Evolutionary conservation across 2,888 invertebrate genomes (phyloP).

Genomic region (Apotomis turbidana): DNA sequence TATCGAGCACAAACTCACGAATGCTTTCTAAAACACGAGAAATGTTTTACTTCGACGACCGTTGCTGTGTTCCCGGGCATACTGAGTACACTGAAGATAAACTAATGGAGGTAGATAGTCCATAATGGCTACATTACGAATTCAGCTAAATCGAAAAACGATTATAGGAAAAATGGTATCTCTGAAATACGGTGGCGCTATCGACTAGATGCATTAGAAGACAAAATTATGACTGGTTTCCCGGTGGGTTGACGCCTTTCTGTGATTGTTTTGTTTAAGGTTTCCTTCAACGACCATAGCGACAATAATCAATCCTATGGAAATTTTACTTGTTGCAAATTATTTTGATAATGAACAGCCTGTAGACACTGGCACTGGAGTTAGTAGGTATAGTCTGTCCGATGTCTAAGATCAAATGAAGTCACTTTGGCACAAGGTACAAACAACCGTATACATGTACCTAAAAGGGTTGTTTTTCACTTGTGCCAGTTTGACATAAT

Average conservation of each 20-base stretch:
- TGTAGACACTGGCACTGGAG: too few relatives aligned
- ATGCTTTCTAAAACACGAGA: conserved; percentile 75
- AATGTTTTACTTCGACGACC: conserved; percentile 77
- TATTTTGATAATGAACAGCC: not conserved
- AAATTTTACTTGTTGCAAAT: not conserved
- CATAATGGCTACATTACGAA: conserved; percentile 42
- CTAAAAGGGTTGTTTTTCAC: too few relatives aligned
- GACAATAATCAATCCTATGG: not conserved
- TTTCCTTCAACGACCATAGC: not conserved
- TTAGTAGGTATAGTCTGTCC: too few relatives aligned
- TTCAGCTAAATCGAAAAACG: conserved; percentile 38
- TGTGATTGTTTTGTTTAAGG: not conserved
- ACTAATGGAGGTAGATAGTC: conserved; percentile 44
- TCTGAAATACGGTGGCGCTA: conserved; percentile 36
- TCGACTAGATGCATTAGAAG: conserved; percentile 29
- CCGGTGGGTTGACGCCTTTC: not conserved
- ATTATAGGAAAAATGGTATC: conserved; percentile 39
- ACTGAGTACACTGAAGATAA: conserved; percentile 51
- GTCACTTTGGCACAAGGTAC: too few relatives aligned
- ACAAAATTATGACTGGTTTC: conserved; percentile 15
- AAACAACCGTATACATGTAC: too few relatives aligned
- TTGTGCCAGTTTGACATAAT: too few relatives aligned
- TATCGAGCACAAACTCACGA: conserved; percentile 63
- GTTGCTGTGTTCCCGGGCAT: conserved; percentile 59
- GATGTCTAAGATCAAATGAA: too few relatives aligned